Base-by-base conservation (phyloP, 2,888 invertebrate genomes). In the Arrhopalites spinosus region DNA sequence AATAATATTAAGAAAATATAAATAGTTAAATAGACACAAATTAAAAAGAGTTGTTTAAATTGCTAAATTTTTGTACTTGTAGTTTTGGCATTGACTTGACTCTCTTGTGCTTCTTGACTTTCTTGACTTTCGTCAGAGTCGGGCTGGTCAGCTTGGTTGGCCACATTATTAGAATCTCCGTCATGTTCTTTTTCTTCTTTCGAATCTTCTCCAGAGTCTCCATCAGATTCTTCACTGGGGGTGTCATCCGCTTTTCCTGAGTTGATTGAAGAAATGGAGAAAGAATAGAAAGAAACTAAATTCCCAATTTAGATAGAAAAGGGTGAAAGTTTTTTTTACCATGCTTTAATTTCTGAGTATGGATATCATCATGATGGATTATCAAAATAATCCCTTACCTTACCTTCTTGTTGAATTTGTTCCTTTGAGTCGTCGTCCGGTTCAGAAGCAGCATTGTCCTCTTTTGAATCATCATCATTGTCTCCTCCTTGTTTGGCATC, bases 371-470 rank as follows among this genome's bases (percentile, higher is more conserved):
- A n/a, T n/a, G n/a, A 66, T 45, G 76, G 77, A 78, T 72, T 69
- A 78, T 36, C 82, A 74, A n/a, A n/a, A n/a, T n/a, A n/a, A n/a
- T n/a, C n/a, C n/a, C n/a, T n/a, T 81, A 80, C 80, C 81, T 82
- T 81, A 81, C 81, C 82, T 80, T 79, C 78, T 23, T 79, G 81
- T 29, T 81, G 83, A 27, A 75, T n/a, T n/a, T n/a, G n/a, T 27
- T 79, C 81, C 73, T 79, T 80, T 67, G 77, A 23, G 36, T 78
- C 30, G 53, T 80, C 81, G 45, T 78, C 86, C n/a, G n/a, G n/a
- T 76, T 87, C 68, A 17, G 59, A 43, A 45, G 56, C 70, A 79
- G 78, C 86, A 81, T 82, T 20, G 84, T 86, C 85, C 84, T 64
- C 73, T 50, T 66, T 64, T 3, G 73, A 64, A 45, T 64, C 73